phyloP scores from a whole-genome alignment of 2,797 vertebrate genomes.

The Staurois parvus region DNA sequence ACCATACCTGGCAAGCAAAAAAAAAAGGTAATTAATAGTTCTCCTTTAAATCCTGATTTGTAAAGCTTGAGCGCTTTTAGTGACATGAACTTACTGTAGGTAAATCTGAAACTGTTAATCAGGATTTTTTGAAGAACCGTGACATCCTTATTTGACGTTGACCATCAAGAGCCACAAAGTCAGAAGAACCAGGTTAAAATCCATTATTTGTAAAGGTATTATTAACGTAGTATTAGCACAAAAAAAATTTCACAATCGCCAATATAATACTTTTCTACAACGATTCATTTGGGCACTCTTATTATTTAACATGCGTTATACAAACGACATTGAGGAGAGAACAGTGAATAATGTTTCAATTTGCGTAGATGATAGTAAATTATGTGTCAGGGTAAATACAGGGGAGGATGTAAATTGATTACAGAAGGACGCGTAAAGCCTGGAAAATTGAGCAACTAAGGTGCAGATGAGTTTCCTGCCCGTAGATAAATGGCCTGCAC shows the following conservation, averaged over 20 bases:
- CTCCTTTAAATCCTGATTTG: slow-evolving; percentile 57
- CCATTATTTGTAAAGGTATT: not conserved
- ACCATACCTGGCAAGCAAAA: slow-evolving; percentile 16
- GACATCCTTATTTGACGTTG: not conserved
- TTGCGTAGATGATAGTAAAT: slow-evolving; percentile 63
- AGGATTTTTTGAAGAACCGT: slow-evolving; percentile 16
- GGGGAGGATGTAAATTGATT: slow-evolving; percentile 60
- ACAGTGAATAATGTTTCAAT: slow-evolving; percentile 63
- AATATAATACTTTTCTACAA: slow-evolving; percentile 21
- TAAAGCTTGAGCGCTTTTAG: slow-evolving; percentile 41
- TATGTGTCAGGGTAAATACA: slow-evolving; percentile 62
- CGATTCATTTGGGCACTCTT: slow-evolving; percentile 36
- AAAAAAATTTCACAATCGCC: slow-evolving; percentile 14
- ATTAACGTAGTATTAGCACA: not conserved
- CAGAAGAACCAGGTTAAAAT: not conserved
- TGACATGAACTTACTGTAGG: slow-evolving; percentile 34
- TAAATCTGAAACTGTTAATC: slow-evolving; percentile 48
- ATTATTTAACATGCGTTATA: slow-evolving; percentile 58
- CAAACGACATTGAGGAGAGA: slow-evolving; percentile 58
- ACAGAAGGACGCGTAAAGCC: slow-evolving; percentile 56
- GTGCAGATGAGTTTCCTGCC: slow-evolving; percentile 54
- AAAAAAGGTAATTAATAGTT: slow-evolving; percentile 55
- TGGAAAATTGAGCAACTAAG: slow-evolving; percentile 59
- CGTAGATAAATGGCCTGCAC: slow-evolving; percentile 55
- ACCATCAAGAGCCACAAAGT: not conserved